Percentiles rank a stretch among this genome's conserved stretches.
Evolutionary conservation across 2,888 invertebrate species (phyloP).

Genomic region (Lamellibrachia columna): DNA sequence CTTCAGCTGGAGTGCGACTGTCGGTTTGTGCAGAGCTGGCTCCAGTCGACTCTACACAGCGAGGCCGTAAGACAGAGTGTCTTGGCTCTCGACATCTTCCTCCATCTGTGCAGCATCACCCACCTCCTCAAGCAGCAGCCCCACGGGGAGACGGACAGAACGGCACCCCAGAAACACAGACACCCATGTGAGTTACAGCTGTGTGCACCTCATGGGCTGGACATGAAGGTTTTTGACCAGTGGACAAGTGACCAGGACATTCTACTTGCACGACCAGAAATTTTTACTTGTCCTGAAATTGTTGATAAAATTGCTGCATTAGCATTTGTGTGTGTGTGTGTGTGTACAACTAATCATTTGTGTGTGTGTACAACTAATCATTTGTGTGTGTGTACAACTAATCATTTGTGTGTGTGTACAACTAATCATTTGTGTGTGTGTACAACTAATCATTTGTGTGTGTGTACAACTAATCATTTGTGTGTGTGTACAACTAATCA

Average conservation of each 20-base stretch:
- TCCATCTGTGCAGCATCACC: conserved; percentile 55
- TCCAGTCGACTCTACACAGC: conserved; percentile 48
- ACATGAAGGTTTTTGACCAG: background rate
- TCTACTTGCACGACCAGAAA: too few species aligned
- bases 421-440: too few species aligned
- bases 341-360: too few species aligned
- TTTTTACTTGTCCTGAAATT: too few species aligned
- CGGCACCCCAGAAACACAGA: background rate
- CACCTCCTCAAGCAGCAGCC: conserved; percentile 59
- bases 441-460: too few species aligned
- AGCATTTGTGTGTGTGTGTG: too few species aligned
- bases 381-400: too few species aligned
- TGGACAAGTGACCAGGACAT: background rate
- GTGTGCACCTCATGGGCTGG: background rate
- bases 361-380: too few species aligned
- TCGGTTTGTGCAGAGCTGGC: conserved; percentile 51
- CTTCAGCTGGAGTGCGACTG: conserved; percentile 60
- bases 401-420: too few species aligned
- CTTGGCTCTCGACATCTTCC: conserved; percentile 55
- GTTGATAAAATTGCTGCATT: too few species aligned
- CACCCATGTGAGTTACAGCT: background rate
- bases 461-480: too few species aligned
- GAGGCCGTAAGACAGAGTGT: conserved; percentile 54
- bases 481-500: too few species aligned
- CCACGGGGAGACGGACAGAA: background rate